Evolutionary conservation across 1,140 invertebrate genomes (phyloP), one percentile per base, ranked within the genome.

Genomic region (Triops longicaudatus): DNA sequence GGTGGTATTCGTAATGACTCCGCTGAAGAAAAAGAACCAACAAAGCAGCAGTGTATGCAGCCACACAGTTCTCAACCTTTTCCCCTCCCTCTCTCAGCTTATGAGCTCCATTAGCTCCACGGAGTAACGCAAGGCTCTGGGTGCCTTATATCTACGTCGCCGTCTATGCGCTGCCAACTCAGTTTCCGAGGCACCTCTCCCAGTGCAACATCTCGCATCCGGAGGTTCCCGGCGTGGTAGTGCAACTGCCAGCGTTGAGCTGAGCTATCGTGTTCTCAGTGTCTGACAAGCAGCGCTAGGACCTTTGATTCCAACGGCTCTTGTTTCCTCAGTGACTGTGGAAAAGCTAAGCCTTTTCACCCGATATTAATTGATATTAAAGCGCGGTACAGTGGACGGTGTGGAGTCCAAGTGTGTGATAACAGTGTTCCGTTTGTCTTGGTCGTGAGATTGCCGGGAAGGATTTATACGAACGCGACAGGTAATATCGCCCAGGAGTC

Each of bases 1-100:
- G n/a, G 50, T 63, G 50, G 50, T 63, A 63, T 63, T 63, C 50
- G 50, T 63, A 63, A 63, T 63, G 50, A 63, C 50, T 63, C 22
- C n/a, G 50, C 22, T 17, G 17, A 1, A 22, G 50, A 63, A 63
- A 63, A 14, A 22, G 50, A 22, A 63, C 14, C 31, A 37, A 37
- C 31, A 37, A 37, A 63, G 22, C 50, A 63, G 50, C 50, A 63
- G 17, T n/a, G 22, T 63, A 63, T 63, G 5, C 50, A 63, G 17
- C 31, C 31, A 37, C 31, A 37, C 31, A 37, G 31, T 37, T 37
- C 50, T 63, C 50, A 9, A 14, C 5, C 14, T 5, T 14, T n/a
- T 63, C 17, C 50, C 7, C 50, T 22, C 17, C 22, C 50, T 63
- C 50, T 63, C 50, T 63, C 5, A 63, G 50, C 50, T 63, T 63